Conservation (phyloP, 2,888 invertebrate species). For the Ceraclea dissimilis region DNA sequence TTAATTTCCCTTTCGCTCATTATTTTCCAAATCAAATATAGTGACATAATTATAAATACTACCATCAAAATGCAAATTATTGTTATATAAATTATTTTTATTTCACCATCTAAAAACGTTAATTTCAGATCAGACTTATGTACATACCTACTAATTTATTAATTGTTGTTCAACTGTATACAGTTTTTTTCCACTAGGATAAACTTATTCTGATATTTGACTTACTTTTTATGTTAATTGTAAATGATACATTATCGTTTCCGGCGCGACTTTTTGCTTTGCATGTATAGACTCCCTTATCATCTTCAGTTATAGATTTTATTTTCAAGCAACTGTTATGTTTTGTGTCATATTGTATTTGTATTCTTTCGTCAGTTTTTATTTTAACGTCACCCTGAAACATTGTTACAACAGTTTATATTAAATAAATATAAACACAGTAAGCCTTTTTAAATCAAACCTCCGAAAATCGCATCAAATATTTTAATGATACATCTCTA, state of each 20-base stretch:
- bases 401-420: too few relatives aligned
- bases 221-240: not conserved
- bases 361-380: not conserved
- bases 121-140: too few relatives aligned
- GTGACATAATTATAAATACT: constrained; percentile 29
- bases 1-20: constrained; percentile 52
- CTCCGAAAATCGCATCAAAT: too few relatives aligned
- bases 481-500: too few relatives aligned
- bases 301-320: not conserved
- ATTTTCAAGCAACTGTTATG: not conserved
- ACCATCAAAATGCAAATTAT: not conserved
- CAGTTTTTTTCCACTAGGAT: too few relatives aligned
- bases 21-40: constrained; percentile 42
- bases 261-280: not conserved
- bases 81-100: not conserved
- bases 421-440: too few relatives aligned
- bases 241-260: not conserved
- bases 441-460: too few relatives aligned
- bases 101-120: not conserved
- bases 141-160: too few relatives aligned
- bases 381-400: not conserved
- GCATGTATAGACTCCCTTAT: not conserved
- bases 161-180: too few relatives aligned
- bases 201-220: not conserved
- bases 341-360: not conserved